Conservation (phyloP, 1,140 invertebrate species). For the Cardiocondyla obscurior region DNA sequence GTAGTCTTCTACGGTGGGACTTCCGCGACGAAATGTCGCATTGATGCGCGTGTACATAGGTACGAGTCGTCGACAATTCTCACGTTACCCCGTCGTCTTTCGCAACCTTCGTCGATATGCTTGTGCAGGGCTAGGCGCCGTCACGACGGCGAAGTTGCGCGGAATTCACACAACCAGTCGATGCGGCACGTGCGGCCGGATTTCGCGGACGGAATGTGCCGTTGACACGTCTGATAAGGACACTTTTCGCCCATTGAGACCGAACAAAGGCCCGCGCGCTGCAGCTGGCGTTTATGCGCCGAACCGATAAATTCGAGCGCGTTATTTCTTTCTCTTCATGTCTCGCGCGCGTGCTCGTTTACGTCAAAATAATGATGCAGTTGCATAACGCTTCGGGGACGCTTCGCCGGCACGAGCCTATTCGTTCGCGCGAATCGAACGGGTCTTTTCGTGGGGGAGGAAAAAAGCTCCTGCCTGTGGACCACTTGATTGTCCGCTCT, state of each 20-base stretch:
- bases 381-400: constrained; percentile 1
- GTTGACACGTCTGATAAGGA: constrained; percentile 41
- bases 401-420: neutral
- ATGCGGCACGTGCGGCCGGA: neutral
- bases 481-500: too few species aligned
- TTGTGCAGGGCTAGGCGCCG: neutral
- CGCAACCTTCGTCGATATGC: neutral
- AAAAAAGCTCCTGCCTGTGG: neutral
- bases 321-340: constrained; percentile 1
- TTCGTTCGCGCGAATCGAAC: neutral
- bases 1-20: neutral
- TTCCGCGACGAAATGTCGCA: neutral
- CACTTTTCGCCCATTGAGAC: constrained; percentile 37
- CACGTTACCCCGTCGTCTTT: neutral
- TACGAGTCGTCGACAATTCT: neutral
- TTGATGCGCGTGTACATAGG: neutral
- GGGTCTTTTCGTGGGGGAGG: neutral
- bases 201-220: neutral
- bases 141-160: neutral
- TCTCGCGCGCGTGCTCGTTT: constrained; percentile 1
- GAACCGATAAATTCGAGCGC: constrained; percentile 41
- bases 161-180: neutral
- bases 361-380: constrained; percentile 34
- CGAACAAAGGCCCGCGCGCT: constrained; percentile 20
- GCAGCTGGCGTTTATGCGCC: constrained; percentile 30